A percentile compares a stretch with the other conserved stretches of the same genome.
phyloP scores from a whole-genome alignment of 2,797 vertebrate species.

The Sebastolobus alascanus region DNA sequence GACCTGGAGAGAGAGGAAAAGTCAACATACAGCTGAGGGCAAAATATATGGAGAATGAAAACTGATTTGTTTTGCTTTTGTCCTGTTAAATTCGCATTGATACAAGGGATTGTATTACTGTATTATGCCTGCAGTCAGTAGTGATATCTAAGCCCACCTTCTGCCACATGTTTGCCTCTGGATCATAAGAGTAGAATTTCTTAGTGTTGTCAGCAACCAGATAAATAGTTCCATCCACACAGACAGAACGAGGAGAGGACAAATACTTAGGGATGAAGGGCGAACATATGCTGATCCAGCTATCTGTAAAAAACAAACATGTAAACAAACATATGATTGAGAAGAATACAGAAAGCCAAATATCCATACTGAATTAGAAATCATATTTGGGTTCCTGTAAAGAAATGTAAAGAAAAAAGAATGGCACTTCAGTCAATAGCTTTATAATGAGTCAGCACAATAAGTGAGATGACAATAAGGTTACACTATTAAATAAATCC shows the following conservation, averaged over 20 bases:
- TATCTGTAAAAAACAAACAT: conserved; percentile 81
- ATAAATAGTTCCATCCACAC: conserved; percentile 90
- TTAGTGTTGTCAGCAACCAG: conserved; percentile 98
- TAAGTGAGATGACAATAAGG: neutral
- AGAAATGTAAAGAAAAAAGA: neutral
- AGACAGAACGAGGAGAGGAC: conserved; percentile 92
- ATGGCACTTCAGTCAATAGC: neutral
- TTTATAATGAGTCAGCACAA: neutral
- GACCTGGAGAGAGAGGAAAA: conserved; percentile 81
- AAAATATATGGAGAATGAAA: neutral
- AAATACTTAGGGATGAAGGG: conserved; percentile 98
- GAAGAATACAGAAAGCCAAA: neutral
- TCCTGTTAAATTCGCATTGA: neutral
- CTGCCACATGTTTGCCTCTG: conserved; percentile 95
- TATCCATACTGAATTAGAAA: neutral
- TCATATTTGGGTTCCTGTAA: neutral
- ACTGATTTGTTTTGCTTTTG: neutral
- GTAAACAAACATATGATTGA: neutral
- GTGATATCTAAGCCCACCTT: conserved; percentile 84
- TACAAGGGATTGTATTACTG: neutral
- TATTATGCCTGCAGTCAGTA: neutral
- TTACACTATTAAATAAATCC: neutral
- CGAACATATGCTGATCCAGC: conserved; percentile 92
- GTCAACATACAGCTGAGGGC: neutral
- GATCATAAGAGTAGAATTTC: conserved; percentile 93